phyloP scores from a whole-genome alignment of 2,888 invertebrate species.

The Acrobasis suavella region DNA sequence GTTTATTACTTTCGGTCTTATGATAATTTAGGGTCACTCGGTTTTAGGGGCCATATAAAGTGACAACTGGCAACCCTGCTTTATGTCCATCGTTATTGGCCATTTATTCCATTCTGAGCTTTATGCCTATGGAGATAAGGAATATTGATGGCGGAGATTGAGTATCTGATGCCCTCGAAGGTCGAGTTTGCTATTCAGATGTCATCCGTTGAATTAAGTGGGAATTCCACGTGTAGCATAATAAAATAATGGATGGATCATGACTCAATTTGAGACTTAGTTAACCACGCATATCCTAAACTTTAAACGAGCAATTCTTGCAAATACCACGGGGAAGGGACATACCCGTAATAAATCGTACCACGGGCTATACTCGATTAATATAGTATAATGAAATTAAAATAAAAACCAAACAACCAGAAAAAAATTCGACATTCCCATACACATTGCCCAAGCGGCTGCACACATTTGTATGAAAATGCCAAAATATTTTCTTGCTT shows the following conservation, averaged over 20 bases:
- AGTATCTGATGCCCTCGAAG: constrained; percentile 3
- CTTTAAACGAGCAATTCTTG: too few species aligned
- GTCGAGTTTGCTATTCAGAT: constrained; percentile 13
- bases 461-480: too few species aligned
- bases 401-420: too few species aligned
- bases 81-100: constrained; percentile 15
- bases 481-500: too few species aligned
- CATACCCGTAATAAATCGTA: too few species aligned
- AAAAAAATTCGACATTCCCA: too few species aligned
- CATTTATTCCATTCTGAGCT: constrained; percentile 19
- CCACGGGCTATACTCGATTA: too few species aligned
- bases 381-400: too few species aligned
- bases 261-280: background rate
- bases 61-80: constrained; percentile 23
- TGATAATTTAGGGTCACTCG: constrained; percentile 25
- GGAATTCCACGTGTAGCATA: constrained; percentile 5
- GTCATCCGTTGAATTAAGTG: constrained; percentile 10
- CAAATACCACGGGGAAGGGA: too few species aligned
- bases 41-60: constrained; percentile 24
- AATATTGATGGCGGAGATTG: constrained; percentile 10
- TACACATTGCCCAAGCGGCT: too few species aligned
- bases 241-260: background rate
- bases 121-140: constrained; percentile 6
- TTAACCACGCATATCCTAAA: too few species aligned
- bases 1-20: constrained; percentile 23